Base-by-base conservation (phyloP, 2,113 vertebrate species). In the Furnarius figulus region DNA sequence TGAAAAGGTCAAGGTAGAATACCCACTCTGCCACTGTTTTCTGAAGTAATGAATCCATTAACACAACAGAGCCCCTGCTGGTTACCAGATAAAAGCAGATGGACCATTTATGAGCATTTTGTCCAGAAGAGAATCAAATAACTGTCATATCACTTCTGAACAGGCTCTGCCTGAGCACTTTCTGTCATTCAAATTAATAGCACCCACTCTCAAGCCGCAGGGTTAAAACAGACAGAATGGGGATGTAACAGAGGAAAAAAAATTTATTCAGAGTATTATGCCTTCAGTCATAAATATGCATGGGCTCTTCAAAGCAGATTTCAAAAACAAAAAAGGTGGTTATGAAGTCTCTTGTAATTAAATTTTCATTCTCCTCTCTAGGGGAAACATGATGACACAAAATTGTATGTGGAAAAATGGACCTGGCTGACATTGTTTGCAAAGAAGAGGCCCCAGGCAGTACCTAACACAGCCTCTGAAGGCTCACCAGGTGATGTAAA, bases 361-460 rank as follows among this genome's bases (percentile, higher is more conserved):
- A 88, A 82, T 90, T 94, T 93, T 93, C 53, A 93, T 93, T 91
- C 27, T 49, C 4, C 11, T 91, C 85, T 90, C 75, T 85, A 82
- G 59, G 21, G 76, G 7, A 31, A 82, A 27, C 22, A 68, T 31
- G n/a, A 87, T 19, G 24, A 93, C 35, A 90, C 30, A 91, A 89
- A 95, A 75, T 17, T 49, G 44, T 73, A 83, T 15, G 13, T 52
- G 24, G 30, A 65, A 91, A 87, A 94, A 85, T 9, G n/a, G n/a
- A 83, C 42, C 25, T 63, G 52, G 65, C 35, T 80, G 68, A 73
- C 53, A 76, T 12, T 33, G 42, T 1, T 77, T 62, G 37, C 37
- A 87, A 62, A 90, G 35, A 8, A 83, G 12, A 78, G 14, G 83
- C 71, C 37, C 55, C 40, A 85, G 67, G 55, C 47, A 92, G 53